Base-by-base conservation (phyloP, 2,888 invertebrate genomes). In the Formica aserva region DNA sequence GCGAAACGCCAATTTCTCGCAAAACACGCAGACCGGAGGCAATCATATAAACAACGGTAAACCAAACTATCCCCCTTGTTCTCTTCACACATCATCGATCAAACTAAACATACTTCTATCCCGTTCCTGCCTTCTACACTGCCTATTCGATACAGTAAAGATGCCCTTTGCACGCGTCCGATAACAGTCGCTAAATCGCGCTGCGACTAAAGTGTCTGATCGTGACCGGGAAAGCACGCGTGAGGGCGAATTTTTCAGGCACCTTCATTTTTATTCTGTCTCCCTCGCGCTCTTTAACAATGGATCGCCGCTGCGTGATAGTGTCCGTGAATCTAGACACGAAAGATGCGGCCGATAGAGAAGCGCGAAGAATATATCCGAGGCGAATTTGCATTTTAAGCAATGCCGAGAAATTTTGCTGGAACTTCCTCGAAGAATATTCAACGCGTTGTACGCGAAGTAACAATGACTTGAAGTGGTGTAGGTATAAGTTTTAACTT, bases 371-470 rank as follows among this genome's bases (percentile, higher is more conserved):
- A 41, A 74, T 29, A 74, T 29, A 45, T 13, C 29, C 18, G n/a
- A n/a, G 26, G 60, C 74, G 15, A 62, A 74, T 74, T 74, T 74
- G 45, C 74, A 74, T 74, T 74, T 74, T 74, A 74, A 74, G 60
- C 41, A 74, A 62, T 45, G 60, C n/a, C 60, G 60, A 41, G 74
- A 41, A 74, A 74, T 74, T 38, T 41, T n/a, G 60, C 8, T 41
- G 29, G 62, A 74, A 62, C 72, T 74, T 29, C 3, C 60, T 3
- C 35, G 26, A 26, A 18, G 72, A 72, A 72, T 72, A 72, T 72
- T 57, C 38, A 72, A 62, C 41, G 60, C 41, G 41, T 38, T 60
- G 74, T 41, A 60, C 29, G 41, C n/a, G 60, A 74, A 15, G 60
- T 74, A 74, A 60, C 29, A n/a, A 8, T 32, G 41, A 41, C 29